Percentiles rank a stretch among this genome's conserved stretches.
Evolutionary conservation across 2,113 vertebrate species (phyloP).

Genomic region (cattle (Bos taurus)): DNA sequence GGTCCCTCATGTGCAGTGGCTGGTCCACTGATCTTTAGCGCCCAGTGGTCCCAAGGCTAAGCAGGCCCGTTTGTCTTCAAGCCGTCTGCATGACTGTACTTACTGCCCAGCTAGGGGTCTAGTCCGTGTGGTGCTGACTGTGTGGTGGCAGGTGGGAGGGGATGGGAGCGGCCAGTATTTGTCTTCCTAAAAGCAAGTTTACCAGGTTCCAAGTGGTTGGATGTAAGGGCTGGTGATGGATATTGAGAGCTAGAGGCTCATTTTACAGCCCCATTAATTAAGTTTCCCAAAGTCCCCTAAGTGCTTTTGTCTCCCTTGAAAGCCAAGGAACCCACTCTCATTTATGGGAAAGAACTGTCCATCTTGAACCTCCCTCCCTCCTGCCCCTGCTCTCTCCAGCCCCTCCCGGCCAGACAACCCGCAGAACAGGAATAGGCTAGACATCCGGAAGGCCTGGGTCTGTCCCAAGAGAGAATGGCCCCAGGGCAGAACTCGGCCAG

Average conservation of each 20-base stretch:
- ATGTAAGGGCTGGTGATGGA: neutral
- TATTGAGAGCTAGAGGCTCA: neutral
- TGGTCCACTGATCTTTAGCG: neutral
- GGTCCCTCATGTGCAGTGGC: fast-evolving
- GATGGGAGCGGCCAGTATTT: neutral
- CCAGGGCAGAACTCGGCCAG: neutral
- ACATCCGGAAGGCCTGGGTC: neutral
- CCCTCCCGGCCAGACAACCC: neutral
- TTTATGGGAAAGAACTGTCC: neutral
- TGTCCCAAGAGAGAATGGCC: neutral
- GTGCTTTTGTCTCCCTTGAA: neutral
- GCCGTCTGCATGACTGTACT: neutral
- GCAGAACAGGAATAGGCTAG: neutral
- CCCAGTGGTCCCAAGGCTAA: neutral
- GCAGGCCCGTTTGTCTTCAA: neutral
- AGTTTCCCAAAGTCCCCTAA: constrained; percentile 15
- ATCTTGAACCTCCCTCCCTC: neutral
- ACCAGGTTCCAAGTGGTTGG: neutral
- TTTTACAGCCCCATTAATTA: constrained; percentile 28
- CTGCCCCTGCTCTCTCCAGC: neutral
- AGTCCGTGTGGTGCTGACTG: neutral
- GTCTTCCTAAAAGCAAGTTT: neutral
- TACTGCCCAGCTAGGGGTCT: neutral
- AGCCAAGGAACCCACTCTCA: neutral
- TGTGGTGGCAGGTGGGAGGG: neutral